These are phyloP conservation scores for Pegea sp. DNA, from an alignment of 23 tunicate species.

Conservation along the genomic window DNA sequence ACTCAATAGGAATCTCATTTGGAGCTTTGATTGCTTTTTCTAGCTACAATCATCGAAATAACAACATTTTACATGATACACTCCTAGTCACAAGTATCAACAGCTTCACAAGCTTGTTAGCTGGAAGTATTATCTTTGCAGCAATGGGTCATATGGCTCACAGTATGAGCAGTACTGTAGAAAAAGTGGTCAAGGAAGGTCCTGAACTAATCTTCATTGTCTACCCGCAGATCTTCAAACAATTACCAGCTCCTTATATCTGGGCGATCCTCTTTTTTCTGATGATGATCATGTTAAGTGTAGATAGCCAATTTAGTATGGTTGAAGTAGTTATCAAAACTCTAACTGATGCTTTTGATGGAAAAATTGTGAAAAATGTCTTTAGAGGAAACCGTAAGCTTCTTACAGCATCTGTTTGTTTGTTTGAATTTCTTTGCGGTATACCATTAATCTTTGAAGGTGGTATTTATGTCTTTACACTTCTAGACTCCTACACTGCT, in stretches of 20 bases:
- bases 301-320: slow-evolving; percentile 82
- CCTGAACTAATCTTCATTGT: slow-evolving; percentile 80
- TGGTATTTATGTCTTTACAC: slow-evolving; percentile 71
- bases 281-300: slow-evolving; percentile 62
- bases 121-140: slow-evolving; percentile 70
- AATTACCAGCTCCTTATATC: slow-evolving; percentile 41
- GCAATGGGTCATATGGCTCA: slow-evolving; percentile 75
- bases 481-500: slow-evolving; percentile 68
- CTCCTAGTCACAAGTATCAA: slow-evolving; percentile 41
- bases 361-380: slow-evolving; percentile 5
- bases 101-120: slow-evolving; percentile 48
- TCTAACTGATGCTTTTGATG: slow-evolving; percentile 17
- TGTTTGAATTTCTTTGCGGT: slow-evolving; percentile 35
- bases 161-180: slow-evolving; percentile 7
- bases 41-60: slow-evolving; percentile 57
- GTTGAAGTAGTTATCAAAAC: slow-evolving; percentile 79
- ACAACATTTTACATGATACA: slow-evolving; percentile 57
- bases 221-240: slow-evolving; percentile 53
- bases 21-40: slow-evolving; percentile 93
- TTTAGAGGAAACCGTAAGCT: slow-evolving; percentile 18
- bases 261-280: slow-evolving; percentile 81
- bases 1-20: slow-evolving; percentile 77
- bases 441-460: slow-evolving; percentile 67
- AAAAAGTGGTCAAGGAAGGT: slow-evolving; percentile 35
- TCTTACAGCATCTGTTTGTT: slow-evolving; percentile 33